Evolutionary conservation across 1,140 invertebrate species (phyloP).

Genomic region (Brachionus manjavacas): DNA sequence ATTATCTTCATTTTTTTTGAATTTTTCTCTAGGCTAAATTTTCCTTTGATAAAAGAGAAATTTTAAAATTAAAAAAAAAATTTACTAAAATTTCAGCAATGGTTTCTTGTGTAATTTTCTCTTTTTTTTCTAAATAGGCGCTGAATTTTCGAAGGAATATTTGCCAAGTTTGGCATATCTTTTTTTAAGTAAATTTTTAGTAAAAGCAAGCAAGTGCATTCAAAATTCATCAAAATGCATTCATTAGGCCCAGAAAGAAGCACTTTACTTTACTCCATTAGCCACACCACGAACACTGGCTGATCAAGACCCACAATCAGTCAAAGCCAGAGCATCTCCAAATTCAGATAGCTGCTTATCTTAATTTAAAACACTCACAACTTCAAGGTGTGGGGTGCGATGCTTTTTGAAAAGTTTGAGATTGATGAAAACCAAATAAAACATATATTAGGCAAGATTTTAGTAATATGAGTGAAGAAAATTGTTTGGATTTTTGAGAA

Average conservation of each 20-base stretch:
- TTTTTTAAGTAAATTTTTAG: not conserved
- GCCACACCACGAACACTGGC: too few relatives aligned
- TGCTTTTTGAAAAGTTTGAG: not conserved
- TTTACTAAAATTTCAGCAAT: not conserved
- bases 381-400: not conserved
- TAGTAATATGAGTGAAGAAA: too few relatives aligned
- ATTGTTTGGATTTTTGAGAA: too few relatives aligned
- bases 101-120: not conserved
- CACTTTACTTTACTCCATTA: too few relatives aligned
- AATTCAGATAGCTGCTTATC: not conserved
- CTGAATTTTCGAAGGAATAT: not conserved
- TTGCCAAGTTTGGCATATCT: not conserved
- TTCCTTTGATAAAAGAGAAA: not conserved
- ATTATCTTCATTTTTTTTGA: not conserved
- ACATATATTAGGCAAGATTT: not conserved
- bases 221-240: not conserved
- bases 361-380: not conserved
- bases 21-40: not conserved
- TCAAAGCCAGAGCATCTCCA: not conserved
- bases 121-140: not conserved
- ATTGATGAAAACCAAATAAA: not conserved
- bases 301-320: not conserved
- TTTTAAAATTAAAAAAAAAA: not conserved
- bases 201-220: not conserved
- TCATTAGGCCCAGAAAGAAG: too few relatives aligned